Evolutionary conservation across 2,113 vertebrate genomes (phyloP), one percentile per base, ranked within the genome.

Genomic region (Rallus limicola): DNA sequence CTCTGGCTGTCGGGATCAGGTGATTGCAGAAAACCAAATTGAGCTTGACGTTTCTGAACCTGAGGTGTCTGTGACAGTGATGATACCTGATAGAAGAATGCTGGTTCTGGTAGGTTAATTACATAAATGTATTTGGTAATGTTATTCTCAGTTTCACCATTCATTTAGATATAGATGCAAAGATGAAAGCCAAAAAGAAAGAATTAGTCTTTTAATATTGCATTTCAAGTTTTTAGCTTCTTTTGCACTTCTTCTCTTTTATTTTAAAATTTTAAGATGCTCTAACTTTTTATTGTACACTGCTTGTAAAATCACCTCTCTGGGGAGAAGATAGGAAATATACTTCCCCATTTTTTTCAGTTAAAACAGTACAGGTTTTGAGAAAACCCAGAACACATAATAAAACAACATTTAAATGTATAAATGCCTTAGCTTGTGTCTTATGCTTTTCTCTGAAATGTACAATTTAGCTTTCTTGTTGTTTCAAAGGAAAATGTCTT

Each of bases 401-500:
- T 50, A 34, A 86, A 95, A 23, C 31, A 65, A 56, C 14, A 40
- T 69, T 58, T 71, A 78, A 90, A 72, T 38, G 17, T 33, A 15
- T 70, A 33, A 86, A 93, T 80, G 9, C 29, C 15, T 72, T 86
- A 67, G 34, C 6, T 69, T 80, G 5, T 93, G 60, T 58, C 4
- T 86, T 94, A 53, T 50, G 25, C 56, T 81, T 86, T 88, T 44
- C 29, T 92, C 56, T 88, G 82, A 95, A 93, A 94, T 89, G 56
- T 92, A 72, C 68, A 91, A 93, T 77, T 86, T 81, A 56, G 75
- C 91, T 65, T 91, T 94, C 86, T 96, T 92, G 33, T 94, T 92
- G 75, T 96, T 93, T 98, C 84, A 95, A 99, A 99, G 99, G 98
- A 98, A 96, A 98, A 98, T 50, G 68, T 99, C 92, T 94, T 99